Evolutionary conservation across 1,140 invertebrate species (phyloP), one percentile per base, ranked within the genome.

Genomic region (Saxidomus purpurata): DNA sequence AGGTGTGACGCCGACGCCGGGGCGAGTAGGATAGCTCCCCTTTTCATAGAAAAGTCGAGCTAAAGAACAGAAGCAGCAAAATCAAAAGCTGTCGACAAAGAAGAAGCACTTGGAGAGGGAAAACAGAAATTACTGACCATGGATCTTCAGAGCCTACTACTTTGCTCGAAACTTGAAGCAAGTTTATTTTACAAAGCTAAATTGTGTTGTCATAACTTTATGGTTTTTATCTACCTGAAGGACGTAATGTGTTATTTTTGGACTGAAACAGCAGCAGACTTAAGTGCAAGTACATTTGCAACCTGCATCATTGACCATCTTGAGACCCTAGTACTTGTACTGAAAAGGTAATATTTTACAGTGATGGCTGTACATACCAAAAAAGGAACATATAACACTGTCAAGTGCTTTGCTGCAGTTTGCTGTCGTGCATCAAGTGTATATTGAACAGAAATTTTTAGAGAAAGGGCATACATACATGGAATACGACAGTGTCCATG

Each of bases 191-290:
- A 86, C 38, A 74, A 86, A 19, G 77, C 67, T 13, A 86, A 86
- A 76, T 40, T 86, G 17, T 52, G 67, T 38, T 86, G 83, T 59
- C 83, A 86, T 43, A 86, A 86, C 40, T 86, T 86, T 38, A 86
- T 69, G 19, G 19, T 83, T 15, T 67, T 43, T 47, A 61, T 69
- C 36, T 34, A 47, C n/a, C 2, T n/a, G 6, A 40, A 25, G 25
- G 40, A 17, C 13, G 67, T 13, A 36, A 55, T 34, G 13, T 40
- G 55, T 71, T 86, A 86, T 43, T 86, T 86, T 61, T 86, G 49
- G 84, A 76, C 76, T 43, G 84, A 86, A 59, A 77, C 84, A 4
- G 71, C 38, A 9, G 28, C 31, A 61, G 84, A 86, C 49, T 61
- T 86, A 55, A 38, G 19, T 40, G 43, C 84, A 34, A 85, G 67